Evolutionary conservation across 1,140 invertebrate genomes (phyloP).

Genomic region (Pentalonia nigronervosa): DNA sequence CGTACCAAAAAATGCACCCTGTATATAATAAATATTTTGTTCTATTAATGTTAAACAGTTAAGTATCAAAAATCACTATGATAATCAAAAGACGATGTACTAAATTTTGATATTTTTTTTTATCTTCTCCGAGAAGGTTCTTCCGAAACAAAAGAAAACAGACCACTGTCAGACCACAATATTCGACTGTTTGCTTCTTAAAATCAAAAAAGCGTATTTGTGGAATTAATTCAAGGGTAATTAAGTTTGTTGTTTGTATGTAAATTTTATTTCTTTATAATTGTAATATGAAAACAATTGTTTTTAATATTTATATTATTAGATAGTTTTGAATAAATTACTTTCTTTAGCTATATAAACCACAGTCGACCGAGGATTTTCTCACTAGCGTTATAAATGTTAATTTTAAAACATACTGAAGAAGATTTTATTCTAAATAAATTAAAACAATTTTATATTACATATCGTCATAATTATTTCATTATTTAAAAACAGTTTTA

Average conservation of each 20-base stretch:
- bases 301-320: neutral
- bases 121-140: neutral
- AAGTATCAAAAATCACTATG: too few species aligned
- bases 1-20: too few species aligned
- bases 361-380: neutral
- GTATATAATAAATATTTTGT: too few species aligned
- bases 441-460: neutral
- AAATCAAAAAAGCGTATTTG: neutral
- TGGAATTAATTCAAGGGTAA: neutral
- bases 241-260: constrained; percentile 12
- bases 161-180: neutral
- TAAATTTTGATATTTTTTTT: neutral
- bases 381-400: neutral
- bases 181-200: neutral
- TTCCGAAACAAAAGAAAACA: neutral
- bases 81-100: too few species aligned
- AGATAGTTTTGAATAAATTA: neutral
- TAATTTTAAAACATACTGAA: neutral
- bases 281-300: neutral
- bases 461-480: neutral
- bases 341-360: neutral
- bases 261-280: neutral
- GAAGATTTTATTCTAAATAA: neutral
- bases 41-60: too few species aligned
- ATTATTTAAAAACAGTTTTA: neutral